phyloP scores from a whole-genome alignment of 2,888 invertebrate genomes.

The Harpalus rufipes region DNA sequence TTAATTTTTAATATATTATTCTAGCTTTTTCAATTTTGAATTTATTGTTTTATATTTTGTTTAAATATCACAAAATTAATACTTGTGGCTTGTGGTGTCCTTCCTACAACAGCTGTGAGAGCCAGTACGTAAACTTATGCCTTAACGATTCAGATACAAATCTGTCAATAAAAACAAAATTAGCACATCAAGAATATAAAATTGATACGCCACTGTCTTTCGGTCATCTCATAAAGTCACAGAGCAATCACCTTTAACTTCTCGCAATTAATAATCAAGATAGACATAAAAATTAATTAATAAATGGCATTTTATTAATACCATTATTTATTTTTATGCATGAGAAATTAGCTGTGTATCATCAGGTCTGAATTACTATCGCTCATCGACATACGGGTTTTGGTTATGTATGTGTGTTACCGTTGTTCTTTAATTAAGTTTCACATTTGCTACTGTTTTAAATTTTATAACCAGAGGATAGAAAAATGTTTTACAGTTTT shows the following conservation, averaged over 20 bases:
- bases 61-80: no score
- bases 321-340: conserved; percentile 36
- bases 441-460: conserved; percentile 51
- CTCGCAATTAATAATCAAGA: conserved; percentile 33
- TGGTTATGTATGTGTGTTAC: conserved; percentile 47
- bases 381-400: conserved; percentile 41
- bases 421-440: conserved; percentile 57
- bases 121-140: no score
- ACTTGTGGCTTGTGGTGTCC: no score
- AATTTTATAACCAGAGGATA: conserved; percentile 13
- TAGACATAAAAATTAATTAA: conserved; percentile 40
- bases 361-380: background rate
- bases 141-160: no score
- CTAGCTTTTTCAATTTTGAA: no score
- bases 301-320: conserved; percentile 44
- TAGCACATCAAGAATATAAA: no score
- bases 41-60: no score
- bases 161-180: background rate
- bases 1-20: no score
- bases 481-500: conserved; percentile 19
- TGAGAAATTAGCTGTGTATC: conserved; percentile 19
- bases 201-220: conserved; percentile 16
- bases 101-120: no score
- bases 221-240: conserved; percentile 2
- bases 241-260: conserved; percentile 11